Evolutionary conservation across 2,113 vertebrate genomes (phyloP), one percentile per base, ranked within the genome.

Genomic region (Microtus oregoni): DNA sequence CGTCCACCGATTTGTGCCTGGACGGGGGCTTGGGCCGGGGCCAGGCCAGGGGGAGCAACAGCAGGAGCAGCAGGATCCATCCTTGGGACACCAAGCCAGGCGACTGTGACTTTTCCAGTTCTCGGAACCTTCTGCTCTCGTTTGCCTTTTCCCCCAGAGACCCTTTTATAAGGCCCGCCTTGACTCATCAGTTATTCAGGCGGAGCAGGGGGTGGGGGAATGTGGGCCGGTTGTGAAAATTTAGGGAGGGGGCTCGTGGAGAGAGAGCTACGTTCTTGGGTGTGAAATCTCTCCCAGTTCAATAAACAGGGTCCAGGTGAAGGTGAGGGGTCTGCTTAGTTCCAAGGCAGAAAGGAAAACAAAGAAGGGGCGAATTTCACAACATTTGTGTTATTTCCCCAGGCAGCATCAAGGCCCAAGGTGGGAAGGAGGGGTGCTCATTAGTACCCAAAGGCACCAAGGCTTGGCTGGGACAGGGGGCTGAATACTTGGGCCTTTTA

Each of bases 221-320:
- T 85, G 65, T 44, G 50, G 89, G 19, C 73, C 1, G 83, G 35
- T 38, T 78, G 76, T 47, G 35, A 92, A 85, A 55, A 94, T 92
- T 91, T 88, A 91, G 77, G 94, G 94, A 87, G 81, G 81, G 91
- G 86, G 82, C 92, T 97, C 77, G 58, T 87, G 86, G 19, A 61
- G 88, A 78, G 73, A 90, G 73, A 89, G 68, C 90, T 3, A 1
- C 78, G 92, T 72, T 91, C n/a, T 13, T 4, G 88, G 89, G 98
- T 98, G 98, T 98, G 98, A 99, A 98, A 98, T 98, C 96, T 98
- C 97, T 97, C 97, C 98, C 98, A 99, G 97, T 99, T 99, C 99
- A 98, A 98, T 98, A 99, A 99, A 99, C 98, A 99, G 95, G 92
- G 85, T 65, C 67, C 35, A 35, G 0, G 94, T 97, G 92, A 96